A percentile compares a stretch with the other conserved stretches of the same genome.
Conservation (phyloP, 2,888 invertebrate species). For the Drosophila mercatorum region DNA sequence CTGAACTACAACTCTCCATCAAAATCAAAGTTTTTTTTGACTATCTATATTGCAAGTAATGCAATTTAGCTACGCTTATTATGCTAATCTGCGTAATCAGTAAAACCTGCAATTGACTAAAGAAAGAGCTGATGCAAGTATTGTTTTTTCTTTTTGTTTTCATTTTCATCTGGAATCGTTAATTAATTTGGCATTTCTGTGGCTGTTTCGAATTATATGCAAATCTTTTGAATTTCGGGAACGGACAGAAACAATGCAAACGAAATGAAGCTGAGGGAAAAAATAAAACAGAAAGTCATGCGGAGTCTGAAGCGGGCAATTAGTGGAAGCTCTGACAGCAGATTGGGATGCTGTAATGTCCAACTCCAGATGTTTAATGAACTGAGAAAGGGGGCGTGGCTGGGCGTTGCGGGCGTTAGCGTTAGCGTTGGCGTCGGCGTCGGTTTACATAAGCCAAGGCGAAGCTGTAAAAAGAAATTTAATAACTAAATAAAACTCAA, state of each 20-base stretch:
- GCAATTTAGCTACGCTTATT: slow-evolving; percentile 6
- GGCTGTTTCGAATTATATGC: slow-evolving; percentile 34
- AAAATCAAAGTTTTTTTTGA: background rate
- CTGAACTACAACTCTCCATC: background rate
- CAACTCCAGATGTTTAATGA: slow-evolving; percentile 44
- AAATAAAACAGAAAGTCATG: slow-evolving; percentile 47
- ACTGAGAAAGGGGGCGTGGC: slow-evolving; percentile 39
- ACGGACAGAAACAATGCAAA: slow-evolving; percentile 21
- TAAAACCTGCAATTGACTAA: slow-evolving; percentile 7
- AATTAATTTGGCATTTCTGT: slow-evolving; percentile 50
- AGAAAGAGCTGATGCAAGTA: slow-evolving; percentile 14
- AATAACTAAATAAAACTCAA: slow-evolving; percentile 38
- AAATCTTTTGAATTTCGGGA: slow-evolving; percentile 38
- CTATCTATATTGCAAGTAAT: background rate
- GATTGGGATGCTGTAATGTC: slow-evolving; percentile 37
- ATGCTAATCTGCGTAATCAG: slow-evolving; percentile 3
- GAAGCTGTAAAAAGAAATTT: slow-evolving; percentile 17
- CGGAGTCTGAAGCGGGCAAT: slow-evolving; percentile 44
- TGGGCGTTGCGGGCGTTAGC: background rate
- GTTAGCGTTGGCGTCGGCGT: background rate
- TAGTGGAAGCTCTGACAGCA: slow-evolving; percentile 40
- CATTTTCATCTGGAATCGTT: slow-evolving; percentile 17
- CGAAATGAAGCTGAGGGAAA: slow-evolving; percentile 19
- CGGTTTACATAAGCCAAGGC: slow-evolving; percentile 34
- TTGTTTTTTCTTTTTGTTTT: background rate